These are phyloP conservation scores for Hydrolagus colliei DNA, from an alignment of 2,797 vertebrate species.

Conservation along the genomic window DNA sequence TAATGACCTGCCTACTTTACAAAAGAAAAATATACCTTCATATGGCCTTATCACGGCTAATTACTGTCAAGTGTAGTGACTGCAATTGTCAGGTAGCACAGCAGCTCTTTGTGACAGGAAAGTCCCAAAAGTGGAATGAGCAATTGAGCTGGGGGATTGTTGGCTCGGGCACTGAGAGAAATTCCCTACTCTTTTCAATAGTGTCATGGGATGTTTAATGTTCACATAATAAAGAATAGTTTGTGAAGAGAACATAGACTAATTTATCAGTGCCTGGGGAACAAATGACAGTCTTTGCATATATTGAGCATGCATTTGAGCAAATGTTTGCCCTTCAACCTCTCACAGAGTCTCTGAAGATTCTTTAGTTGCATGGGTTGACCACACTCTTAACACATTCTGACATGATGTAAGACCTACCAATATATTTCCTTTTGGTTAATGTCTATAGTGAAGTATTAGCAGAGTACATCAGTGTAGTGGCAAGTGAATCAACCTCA, in stretches of 20 bases:
- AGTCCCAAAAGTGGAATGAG: too few species aligned
- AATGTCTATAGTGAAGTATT: neutral
- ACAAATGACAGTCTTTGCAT: neutral
- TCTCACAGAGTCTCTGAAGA: neutral
- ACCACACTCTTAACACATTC: neutral
- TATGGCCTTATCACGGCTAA: too few species aligned
- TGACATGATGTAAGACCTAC: neutral
- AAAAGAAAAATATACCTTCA: too few species aligned
- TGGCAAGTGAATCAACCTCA: neutral
- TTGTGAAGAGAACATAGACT: neutral
- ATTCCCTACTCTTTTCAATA: too few species aligned
- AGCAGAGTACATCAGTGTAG: neutral
- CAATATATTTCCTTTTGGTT: neutral
- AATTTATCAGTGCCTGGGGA: neutral
- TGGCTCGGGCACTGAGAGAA: too few species aligned
- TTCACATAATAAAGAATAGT: too few species aligned
- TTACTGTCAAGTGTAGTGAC: too few species aligned
- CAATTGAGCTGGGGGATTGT: too few species aligned
- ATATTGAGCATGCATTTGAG: neutral
- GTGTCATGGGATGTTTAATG: too few species aligned
- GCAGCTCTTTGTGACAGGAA: too few species aligned
- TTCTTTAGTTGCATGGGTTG: neutral
- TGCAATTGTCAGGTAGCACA: too few species aligned
- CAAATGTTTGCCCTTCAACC: neutral
- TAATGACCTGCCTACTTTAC: too few species aligned